phyloP scores from a whole-genome alignment of 1,140 invertebrate genomes.

The Triops longicaudatus region DNA sequence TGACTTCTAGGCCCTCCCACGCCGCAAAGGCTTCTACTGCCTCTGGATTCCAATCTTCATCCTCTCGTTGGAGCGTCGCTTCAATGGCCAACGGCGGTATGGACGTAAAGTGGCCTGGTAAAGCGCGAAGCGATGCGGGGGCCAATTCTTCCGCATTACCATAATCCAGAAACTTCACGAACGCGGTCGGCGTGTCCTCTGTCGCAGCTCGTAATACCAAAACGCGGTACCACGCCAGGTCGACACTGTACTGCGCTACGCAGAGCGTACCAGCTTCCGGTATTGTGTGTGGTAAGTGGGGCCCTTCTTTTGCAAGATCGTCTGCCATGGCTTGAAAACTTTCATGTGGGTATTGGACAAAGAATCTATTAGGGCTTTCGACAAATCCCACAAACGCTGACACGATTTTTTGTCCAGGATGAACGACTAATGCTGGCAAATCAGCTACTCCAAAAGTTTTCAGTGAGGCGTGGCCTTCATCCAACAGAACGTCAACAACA shows the following conservation, averaged over 20 bases:
- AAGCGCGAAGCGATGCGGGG: not conserved
- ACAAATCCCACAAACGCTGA: not conserved
- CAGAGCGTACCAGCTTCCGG: conserved; percentile 51
- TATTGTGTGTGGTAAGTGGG: not conserved
- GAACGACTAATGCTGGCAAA: not conserved
- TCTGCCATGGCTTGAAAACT: not conserved
- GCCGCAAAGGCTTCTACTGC: not conserved
- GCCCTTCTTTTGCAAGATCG: not conserved
- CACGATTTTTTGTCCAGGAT: not conserved
- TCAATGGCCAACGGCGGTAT: not conserved
- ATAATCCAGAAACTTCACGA: not conserved
- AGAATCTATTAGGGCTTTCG: not conserved
- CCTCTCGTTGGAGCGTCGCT: not conserved
- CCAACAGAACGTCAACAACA: not conserved
- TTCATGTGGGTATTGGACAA: not conserved
- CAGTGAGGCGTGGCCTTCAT: not conserved
- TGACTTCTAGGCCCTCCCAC: not conserved
- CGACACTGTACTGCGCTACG: conserved; percentile 59
- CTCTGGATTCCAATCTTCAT: not conserved
- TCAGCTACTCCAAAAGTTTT: not conserved
- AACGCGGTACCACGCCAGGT: conserved; percentile 69
- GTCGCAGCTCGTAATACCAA: conserved; percentile 47
- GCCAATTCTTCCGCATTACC: not conserved
- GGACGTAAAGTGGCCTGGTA: not conserved
- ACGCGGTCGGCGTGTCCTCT: not conserved